A percentile compares a stretch with the other conserved stretches of the same genome.
These are phyloP conservation scores for Nothura maculosa DNA, from an alignment of 2,797 vertebrate genomes.

Conservation along the genomic window DNA sequence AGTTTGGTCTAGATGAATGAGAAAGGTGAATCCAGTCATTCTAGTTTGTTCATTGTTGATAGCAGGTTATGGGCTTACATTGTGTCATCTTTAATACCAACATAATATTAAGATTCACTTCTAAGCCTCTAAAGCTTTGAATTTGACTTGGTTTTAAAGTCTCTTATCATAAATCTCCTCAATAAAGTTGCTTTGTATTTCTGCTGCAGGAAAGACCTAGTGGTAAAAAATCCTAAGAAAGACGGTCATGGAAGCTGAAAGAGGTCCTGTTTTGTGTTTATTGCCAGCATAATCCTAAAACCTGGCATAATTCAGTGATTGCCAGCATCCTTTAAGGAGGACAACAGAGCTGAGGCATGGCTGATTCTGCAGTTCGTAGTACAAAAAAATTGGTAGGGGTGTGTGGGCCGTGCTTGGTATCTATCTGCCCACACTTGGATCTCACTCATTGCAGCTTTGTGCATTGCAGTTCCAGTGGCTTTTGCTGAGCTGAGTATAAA, in stretches of 20 bases:
- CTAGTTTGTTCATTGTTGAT: background rate
- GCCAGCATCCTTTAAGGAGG: background rate
- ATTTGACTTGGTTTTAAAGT: background rate
- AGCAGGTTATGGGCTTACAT: background rate
- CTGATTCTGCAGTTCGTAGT: background rate
- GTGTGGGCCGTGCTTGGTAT: background rate
- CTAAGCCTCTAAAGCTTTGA: background rate
- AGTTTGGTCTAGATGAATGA: background rate
- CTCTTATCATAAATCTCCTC: background rate
- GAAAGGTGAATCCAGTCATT: background rate
- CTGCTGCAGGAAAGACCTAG: background rate
- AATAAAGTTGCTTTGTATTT: background rate
- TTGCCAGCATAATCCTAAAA: background rate
- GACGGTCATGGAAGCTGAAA: background rate
- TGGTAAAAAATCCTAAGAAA: background rate
- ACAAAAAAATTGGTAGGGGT: background rate
- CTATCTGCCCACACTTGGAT: rapidly evolving
- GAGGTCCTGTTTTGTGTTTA: background rate
- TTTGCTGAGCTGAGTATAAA: background rate
- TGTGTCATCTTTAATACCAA: background rate
- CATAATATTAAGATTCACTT: background rate
- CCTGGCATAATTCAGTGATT: background rate
- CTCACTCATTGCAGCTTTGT: background rate
- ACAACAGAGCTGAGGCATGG: background rate
- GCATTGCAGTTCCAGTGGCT: background rate